These are phyloP conservation scores for Papilio helenus DNA, from an alignment of 1,140 invertebrate species.

Conservation along the genomic window DNA sequence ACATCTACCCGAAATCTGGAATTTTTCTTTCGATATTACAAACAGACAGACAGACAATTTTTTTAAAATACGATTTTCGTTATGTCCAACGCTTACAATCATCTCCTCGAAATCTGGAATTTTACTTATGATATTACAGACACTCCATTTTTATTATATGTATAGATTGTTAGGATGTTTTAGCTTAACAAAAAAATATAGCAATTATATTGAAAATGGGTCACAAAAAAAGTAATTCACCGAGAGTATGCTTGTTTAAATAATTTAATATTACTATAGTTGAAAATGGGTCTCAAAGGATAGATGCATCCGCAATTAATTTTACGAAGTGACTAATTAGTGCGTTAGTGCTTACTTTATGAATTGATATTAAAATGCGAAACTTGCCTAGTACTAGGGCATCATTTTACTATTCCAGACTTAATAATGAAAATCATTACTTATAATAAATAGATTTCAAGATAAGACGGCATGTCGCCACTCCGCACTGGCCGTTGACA, in stretches of 20 bases:
- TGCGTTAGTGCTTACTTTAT: neutral
- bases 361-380: conserved; percentile 29
- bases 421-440: conserved; percentile 56
- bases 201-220: neutral
- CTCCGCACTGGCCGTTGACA: conserved; percentile 46
- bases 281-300: neutral
- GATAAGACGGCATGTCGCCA: conserved; percentile 62
- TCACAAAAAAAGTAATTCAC: neutral
- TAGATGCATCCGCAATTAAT: conserved; percentile 14
- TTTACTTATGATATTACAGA: too few species aligned
- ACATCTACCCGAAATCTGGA: too few species aligned
- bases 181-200: neutral
- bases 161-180: too few species aligned
- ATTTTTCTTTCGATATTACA: too few species aligned
- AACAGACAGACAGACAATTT: too few species aligned
- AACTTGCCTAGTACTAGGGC: neutral
- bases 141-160: too few species aligned
- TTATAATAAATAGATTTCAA: conserved; percentile 63
- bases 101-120: too few species aligned
- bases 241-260: neutral
- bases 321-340: conserved; percentile 13
- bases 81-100: too few species aligned
- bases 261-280: neutral
- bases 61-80: too few species aligned
- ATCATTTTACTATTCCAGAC: conserved; percentile 42